Evolutionary conservation across 2,797 vertebrate species (phyloP), one percentile per base, ranked within the genome.

Genomic region (Phoeniculus purpureus): DNA sequence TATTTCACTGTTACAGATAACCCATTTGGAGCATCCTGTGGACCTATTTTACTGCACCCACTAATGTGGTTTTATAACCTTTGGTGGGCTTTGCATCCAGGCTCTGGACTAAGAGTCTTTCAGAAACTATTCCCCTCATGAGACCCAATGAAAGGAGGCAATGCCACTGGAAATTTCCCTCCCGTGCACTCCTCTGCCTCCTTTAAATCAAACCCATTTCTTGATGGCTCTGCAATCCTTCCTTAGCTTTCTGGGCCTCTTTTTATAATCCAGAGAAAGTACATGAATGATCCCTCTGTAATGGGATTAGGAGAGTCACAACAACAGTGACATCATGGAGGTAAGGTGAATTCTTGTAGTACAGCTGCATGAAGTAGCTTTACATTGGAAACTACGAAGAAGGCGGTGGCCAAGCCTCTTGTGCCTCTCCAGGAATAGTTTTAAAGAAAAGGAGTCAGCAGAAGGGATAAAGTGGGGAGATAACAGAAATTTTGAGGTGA

Each of bases 1-100:
- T 91, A 54, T 94, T 94, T 93, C 75, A 37, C 70, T 72, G 50
- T 34, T 43, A 67, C 1, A 81, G 87, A 83, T 51, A 94, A 83
- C 34, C 84, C 88, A 94, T 92, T 87, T 93, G 84, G 70, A 94
- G 79, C 60, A 87, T 76, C 81, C 77, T 85, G 20, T 76, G 81
- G 86, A 62, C 73, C 70, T 92, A 23, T 83, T 90, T 87, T 87
- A 60, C 92, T 64, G 48, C n/a, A 85, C n/a, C 40, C 3, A 0
- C 37, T 94, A 94, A 92, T 82, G 83, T 0, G 0, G 20, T 79
- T 85, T 93, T 85, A 62, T 85, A 82, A 78, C 81, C 75, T 85
- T 78, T 0, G 0, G 31, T 66, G 75, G 70, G 64, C 64, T 94
- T 84, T 92, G 82, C 65, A 65, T 65, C 82, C 55, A 51, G 54